Evolutionary conservation across 2,113 vertebrate genomes (phyloP), one percentile per base, ranked within the genome.

Genomic region (Gorsachius goisagi): DNA sequence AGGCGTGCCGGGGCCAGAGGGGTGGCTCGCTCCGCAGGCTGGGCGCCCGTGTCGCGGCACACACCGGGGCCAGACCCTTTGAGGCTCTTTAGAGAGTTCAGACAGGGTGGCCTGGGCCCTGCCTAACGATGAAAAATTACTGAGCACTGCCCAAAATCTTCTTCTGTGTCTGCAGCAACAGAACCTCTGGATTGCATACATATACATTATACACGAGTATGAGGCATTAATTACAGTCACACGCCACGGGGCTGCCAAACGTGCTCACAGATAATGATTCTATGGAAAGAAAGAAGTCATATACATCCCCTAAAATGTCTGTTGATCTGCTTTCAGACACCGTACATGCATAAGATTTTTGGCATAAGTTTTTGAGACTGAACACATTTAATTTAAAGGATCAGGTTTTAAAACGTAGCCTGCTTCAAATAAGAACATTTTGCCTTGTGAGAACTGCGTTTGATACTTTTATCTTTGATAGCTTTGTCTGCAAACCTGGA

Each of bases 41-140:
- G 60, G 23, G 19, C 1, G 45, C 30, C 9, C 1, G 5, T 4
- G 24, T 44, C 24, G 2, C 2, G 11, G 50, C 63, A 30, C 9
- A 9, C 2, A 0, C 49, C 66, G 9, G 67, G 12, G 8, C 26
- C 67, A 39, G 59, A 17, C 33, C 50, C 59, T 28, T 4, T 3
- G 30, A 5, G 47, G 9, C 47, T 13, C 9, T 16, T 11, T 3
- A 18, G 33, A 12, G 35, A 33, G 11, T 44, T 17, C 28, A 17
- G 9, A 14, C 12, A 2, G 80, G 32, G 5, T 3, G 18, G 33
- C 9, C 62, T 3, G 8, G 39, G 68, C 30, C 39, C 76, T 67
- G 56, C 32, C 64, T 19, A 11, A 20, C 0, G 6, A 17, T 1
- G 12, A 15, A 8, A 6, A 49, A 63, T 9, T 4, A 1, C n/a